These are phyloP conservation scores for Sarcophilus harrisii DNA, from an alignment of 2,797 vertebrate species.

Conservation along the genomic window DNA sequence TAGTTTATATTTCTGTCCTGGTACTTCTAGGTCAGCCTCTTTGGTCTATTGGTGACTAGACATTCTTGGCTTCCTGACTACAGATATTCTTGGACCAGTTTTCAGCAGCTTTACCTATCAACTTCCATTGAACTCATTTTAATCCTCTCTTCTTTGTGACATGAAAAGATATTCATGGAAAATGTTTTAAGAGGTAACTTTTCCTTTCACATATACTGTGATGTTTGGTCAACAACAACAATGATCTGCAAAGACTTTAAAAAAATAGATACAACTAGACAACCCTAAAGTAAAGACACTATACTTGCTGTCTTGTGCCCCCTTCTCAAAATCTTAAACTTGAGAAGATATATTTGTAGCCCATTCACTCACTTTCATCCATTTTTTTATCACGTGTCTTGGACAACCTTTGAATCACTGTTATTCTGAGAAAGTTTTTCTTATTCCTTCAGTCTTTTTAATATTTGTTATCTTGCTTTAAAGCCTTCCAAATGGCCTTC, in stretches of 20 bases:
- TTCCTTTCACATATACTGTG: not conserved
- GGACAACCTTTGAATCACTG: not conserved
- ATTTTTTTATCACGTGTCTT: not conserved
- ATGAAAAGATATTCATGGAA: not conserved
- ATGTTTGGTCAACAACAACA: not conserved
- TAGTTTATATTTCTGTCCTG: not conserved
- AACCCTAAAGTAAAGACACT: not conserved
- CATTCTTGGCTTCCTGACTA: too few relatives aligned
- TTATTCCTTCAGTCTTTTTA: not conserved
- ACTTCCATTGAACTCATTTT: not conserved
- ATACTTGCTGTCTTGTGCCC: not conserved
- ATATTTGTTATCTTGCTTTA: not conserved
- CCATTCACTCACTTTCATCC: not conserved
- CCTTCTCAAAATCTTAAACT: not conserved
- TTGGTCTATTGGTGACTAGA: accelerated
- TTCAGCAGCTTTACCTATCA: accelerated
- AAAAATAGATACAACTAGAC: not conserved
- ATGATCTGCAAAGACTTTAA: not conserved
- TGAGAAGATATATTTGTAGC: not conserved
- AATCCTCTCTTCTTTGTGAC: not conserved
- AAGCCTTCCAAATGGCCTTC: not conserved
- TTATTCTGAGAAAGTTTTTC: too few relatives aligned
- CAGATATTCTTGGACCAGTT: not conserved
- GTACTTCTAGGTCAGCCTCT: not conserved
- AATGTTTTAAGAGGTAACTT: not conserved